Base-by-base conservation (phyloP, 2,888 invertebrate genomes). In the Trileptium ribeirensis region DNA sequence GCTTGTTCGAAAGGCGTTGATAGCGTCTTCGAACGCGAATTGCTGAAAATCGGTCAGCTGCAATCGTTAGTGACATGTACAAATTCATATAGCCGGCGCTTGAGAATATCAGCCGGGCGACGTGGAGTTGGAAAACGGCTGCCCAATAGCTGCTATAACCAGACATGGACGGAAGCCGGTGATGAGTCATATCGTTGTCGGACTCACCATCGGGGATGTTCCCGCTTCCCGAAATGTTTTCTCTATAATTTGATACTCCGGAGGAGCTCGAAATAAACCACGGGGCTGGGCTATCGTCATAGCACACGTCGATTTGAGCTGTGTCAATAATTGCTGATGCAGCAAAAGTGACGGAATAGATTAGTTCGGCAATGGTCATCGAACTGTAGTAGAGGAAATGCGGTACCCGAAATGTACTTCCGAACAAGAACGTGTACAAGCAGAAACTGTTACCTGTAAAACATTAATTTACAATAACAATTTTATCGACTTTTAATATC, bases 321-420 rank as follows among this genome's bases (percentile, higher is more conserved):
- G 31, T 70, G 38, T 75, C 8, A 51, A 51, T 24, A 51, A 51
- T 51, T 51, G 51, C 24, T 38, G n/a, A 36, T 24, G 36, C 36
- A 38, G 39, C 36, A n/a, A 38, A 75, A 34, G 36, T 75, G 2
- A 75, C n/a, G n/a, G 33, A 75, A n/a, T 75, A 75, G 36, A 75
- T 33, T 37, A 75, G 77, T 38, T 75, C 77, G 8, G 77, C 77
- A 15, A 39, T 38, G 8, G 38, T 38, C 3, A 75, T n/a, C 38
- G 38, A 34, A 15, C 39, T 34, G 77, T 75, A 75, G 38, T 75
- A 75, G n/a, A 38, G 77, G 39, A 75, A 75, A 39, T 75, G 77
- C n/a, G 77, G 38, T 8, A 39, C 8, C 2, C 39, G 77, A 36
- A 75, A 38, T 3, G 36, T 75, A 15, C 77, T 24, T 8, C 77